Evolutionary conservation across 2,113 vertebrate species (phyloP).

Genomic region (Sphaerodactylus townsendi): DNA sequence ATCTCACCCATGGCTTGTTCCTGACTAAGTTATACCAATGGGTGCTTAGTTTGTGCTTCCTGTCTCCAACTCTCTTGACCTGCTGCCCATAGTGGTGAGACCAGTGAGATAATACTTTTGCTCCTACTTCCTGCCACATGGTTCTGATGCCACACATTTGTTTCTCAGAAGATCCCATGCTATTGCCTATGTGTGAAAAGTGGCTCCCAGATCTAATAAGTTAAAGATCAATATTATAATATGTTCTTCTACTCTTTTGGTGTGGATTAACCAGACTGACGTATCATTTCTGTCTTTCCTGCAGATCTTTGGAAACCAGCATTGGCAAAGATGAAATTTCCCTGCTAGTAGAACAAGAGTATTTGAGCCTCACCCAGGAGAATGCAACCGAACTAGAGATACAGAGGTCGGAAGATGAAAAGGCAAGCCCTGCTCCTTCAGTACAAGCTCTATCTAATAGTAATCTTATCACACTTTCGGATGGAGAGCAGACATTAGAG

Average conservation of each 20-base stretch:
- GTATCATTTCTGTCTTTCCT: background rate
- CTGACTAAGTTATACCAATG: too few relatives aligned
- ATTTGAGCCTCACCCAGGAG: slow-evolving; percentile 62
- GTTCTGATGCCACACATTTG: background rate
- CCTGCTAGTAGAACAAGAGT: slow-evolving; percentile 64
- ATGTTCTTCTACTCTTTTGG: too few relatives aligned
- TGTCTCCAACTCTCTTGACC: too few relatives aligned
- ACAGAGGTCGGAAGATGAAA: background rate
- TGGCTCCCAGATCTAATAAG: too few relatives aligned
- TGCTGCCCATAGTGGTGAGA: too few relatives aligned
- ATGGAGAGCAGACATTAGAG: slow-evolving; percentile 38
- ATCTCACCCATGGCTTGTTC: too few relatives aligned
- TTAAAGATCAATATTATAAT: too few relatives aligned
- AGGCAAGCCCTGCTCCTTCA: background rate
- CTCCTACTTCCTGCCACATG: too few relatives aligned
- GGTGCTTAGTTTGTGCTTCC: too few relatives aligned
- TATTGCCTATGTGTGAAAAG: too few relatives aligned
- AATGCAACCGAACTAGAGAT: slow-evolving; percentile 22
- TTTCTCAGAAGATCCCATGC: background rate
- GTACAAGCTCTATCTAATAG: slow-evolving; percentile 2
- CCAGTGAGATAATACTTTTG: too few relatives aligned
- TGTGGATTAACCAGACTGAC: too few relatives aligned
- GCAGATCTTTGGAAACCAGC: slow-evolving; percentile 41
- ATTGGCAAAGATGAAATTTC: slow-evolving; percentile 57
- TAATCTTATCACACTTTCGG: background rate